These are phyloP conservation scores for Pseudois nayaur DNA, from an alignment of 2,113 vertebrate species.

Conservation along the genomic window DNA sequence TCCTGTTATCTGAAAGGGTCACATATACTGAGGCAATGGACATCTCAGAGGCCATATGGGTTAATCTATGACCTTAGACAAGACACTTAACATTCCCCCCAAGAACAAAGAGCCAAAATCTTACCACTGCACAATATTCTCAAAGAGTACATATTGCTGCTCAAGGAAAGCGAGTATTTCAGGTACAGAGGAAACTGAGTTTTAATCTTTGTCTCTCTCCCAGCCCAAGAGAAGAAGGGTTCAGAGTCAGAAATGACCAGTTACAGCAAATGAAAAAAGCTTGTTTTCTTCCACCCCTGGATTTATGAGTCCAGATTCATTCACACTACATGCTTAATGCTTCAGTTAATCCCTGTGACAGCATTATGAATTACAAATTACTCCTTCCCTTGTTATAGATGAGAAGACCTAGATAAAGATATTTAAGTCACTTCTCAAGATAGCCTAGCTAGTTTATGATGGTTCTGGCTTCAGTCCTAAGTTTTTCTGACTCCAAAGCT, in stretches of 20 bases:
- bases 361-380: not conserved
- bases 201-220: not conserved
- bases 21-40: rapidly evolving
- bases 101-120: not conserved
- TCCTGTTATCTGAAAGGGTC: not conserved
- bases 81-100: not conserved
- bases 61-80: not conserved
- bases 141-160: not conserved
- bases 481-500: not conserved
- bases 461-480: not conserved
- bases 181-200: not conserved
- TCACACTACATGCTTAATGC: not conserved
- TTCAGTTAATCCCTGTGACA: not conserved
- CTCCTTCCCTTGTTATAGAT: not conserved
- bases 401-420: not conserved
- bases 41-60: not conserved
- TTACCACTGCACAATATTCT: not conserved
- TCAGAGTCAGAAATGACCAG: not conserved
- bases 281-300: not conserved
- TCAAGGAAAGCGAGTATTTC: not conserved
- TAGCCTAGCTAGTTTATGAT: not conserved
- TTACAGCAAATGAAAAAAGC: not conserved
- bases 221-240: not conserved
- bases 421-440: not conserved
- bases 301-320: not conserved